Evolutionary conservation across 64 coral and sea anemone genomes (phyloP), one percentile per base, ranked within the genome.

Genomic region (Platygyra sinensis): DNA sequence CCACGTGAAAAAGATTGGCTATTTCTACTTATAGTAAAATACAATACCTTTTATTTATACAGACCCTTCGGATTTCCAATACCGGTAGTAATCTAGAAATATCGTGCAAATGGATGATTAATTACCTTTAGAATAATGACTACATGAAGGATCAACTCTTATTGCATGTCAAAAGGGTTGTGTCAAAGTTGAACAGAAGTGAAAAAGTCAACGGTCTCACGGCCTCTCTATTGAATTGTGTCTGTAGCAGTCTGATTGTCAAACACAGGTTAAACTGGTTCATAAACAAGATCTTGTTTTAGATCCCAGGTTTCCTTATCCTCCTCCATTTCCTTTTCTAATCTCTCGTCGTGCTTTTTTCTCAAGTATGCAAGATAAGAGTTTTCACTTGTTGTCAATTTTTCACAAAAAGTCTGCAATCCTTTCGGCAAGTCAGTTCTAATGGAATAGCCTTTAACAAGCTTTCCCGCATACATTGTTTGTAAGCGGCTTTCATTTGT

Each of bases 361-460:
- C 92, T 65, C 42, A 89, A 72, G 19, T 89, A 82, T 15, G 42
- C 60, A n/a, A 93, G 59, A 72, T 89, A 93, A 17, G 46, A 52
- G 31, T 89, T 89, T 73, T 89, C 86, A 50, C 55, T 50, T 19
- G 42, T 93, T 24, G 75, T 74, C 71, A 89, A 36, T 30, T 74
- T 51, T 52, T 60, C 73, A 16, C 92, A 93, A 17, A 83, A 39
- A 69, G 57, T 8, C 52, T 73, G 72, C 39, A 52, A 39, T 82
- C 39, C 18, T 73, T 89, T 14, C 6, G 33, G 24, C 27, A 93
- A 19, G 2, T 76, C 62, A 7, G 17, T 30, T 52, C 86, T 87
- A 59, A 93, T 77, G 12, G 46, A 10, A 69, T 74, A 84, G 0
- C 73, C 57, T 54, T 77, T 93, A 0, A 87, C 72, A 30, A 27